These are phyloP conservation scores for Conopomorpha cramerella DNA, from an alignment of 1,140 invertebrate species.

Conservation along the genomic window DNA sequence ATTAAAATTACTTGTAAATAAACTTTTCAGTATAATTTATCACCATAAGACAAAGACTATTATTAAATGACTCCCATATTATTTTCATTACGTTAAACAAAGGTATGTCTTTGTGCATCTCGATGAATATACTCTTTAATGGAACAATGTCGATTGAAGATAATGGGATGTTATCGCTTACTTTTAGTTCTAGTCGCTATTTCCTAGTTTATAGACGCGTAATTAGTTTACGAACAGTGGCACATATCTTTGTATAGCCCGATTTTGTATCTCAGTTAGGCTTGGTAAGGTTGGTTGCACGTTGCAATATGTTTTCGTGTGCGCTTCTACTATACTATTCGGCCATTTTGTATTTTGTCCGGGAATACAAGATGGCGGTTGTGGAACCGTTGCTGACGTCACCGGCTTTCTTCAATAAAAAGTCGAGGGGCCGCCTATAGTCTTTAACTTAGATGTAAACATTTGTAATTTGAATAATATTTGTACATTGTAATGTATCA, in stretches of 20 bases:
- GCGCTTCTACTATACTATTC: background rate
- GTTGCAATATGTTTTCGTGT: background rate
- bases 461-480: background rate
- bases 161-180: too few species aligned
- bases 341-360: background rate
- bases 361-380: constrained; percentile 11
- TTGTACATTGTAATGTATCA: background rate
- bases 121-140: too few species aligned
- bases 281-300: background rate
- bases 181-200: too few species aligned
- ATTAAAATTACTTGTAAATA: too few species aligned
- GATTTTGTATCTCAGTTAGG: background rate
- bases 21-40: too few species aligned
- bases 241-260: background rate
- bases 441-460: constrained; percentile 24
- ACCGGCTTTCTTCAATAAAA: constrained; percentile 34
- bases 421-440: constrained; percentile 50
- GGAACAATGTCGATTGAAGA: too few species aligned
- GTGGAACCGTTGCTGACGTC: constrained; percentile 19
- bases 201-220: too few species aligned
- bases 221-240: too few species aligned
- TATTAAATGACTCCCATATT: too few species aligned
- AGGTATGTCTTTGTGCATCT: too few species aligned
- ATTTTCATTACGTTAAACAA: too few species aligned
- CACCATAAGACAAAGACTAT: too few species aligned